Conservation (phyloP, 2,797 vertebrate species). For the Siniperca undulata region DNA sequence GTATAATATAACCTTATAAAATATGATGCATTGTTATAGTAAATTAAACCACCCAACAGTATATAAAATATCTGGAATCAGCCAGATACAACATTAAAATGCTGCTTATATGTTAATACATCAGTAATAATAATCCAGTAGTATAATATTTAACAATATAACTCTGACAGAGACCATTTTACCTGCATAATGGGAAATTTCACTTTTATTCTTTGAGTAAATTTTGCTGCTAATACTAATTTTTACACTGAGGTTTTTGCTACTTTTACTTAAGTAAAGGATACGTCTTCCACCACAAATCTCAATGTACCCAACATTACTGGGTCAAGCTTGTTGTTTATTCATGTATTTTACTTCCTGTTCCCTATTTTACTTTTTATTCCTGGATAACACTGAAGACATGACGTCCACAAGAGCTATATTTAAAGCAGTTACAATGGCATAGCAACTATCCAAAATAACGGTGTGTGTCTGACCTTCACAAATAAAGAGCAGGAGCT, state of each 20-base stretch:
- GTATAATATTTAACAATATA: background rate
- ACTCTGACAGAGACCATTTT: background rate
- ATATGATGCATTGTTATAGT: background rate
- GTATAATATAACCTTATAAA: background rate
- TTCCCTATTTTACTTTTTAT: background rate
- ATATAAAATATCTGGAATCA: background rate
- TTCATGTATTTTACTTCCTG: background rate
- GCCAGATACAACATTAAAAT: background rate
- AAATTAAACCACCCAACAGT: background rate
- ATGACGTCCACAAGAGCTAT: slow-evolving; percentile 47
- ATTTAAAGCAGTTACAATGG: slow-evolving; percentile 26
- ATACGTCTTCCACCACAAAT: background rate
- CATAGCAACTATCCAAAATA: slow-evolving; percentile 24
- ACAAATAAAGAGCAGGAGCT: slow-evolving; percentile 42
- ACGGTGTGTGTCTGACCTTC: slow-evolving; percentile 48
- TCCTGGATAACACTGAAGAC: background rate
- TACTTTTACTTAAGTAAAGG: background rate
- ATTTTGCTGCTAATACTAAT: background rate
- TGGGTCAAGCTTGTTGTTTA: background rate
- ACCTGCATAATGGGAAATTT: background rate
- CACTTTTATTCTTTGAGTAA: background rate
- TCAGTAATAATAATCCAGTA: background rate
- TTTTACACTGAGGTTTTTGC: too few relatives aligned
- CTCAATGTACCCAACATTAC: background rate
- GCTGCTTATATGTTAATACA: background rate